Conservation (phyloP, 2,888 invertebrate genomes). For the Coleophora flavipennella region DNA sequence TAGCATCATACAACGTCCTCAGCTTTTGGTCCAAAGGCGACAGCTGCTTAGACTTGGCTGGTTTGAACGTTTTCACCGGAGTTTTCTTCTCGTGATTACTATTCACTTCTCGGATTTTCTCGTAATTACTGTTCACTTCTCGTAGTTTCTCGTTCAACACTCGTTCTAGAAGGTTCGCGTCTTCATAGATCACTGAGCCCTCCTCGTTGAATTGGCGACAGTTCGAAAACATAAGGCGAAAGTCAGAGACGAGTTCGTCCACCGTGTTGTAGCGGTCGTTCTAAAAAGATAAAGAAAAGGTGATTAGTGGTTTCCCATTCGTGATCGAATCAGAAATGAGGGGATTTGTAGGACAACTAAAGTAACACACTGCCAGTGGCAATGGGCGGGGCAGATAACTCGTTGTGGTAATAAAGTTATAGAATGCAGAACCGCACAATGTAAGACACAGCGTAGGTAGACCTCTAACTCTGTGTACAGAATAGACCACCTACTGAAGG, state of each 20-base stretch:
- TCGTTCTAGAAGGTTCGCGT: slow-evolving; percentile 90
- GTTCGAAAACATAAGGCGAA: slow-evolving; percentile 96
- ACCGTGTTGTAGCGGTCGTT: slow-evolving; percentile 85
- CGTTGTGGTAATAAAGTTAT: no score
- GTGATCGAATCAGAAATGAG: no score
- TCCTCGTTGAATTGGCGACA: slow-evolving; percentile 97
- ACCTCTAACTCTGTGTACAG: no score
- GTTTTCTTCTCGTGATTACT: slow-evolving; percentile 69
- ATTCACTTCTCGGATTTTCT: no score
- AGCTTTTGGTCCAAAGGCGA: slow-evolving; percentile 82
- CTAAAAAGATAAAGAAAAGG: slow-evolving; percentile 20
- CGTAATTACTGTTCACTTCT: slow-evolving; percentile 77
- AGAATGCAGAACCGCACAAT: no score
- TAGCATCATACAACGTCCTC: slow-evolving; percentile 88
- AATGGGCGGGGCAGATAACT: no score
- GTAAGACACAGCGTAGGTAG: no score
- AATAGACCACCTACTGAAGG: no score
- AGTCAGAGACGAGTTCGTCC: slow-evolving; percentile 90
- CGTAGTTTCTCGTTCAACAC: slow-evolving; percentile 87
- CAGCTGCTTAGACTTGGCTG: slow-evolving; percentile 55
- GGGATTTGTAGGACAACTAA: no score
- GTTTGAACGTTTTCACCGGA: slow-evolving; percentile 63
- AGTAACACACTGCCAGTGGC: no score
- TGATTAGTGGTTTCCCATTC: no score
- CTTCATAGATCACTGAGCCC: slow-evolving; percentile 94